Conservation (phyloP, 1,140 invertebrate genomes). For the Polyergus mexicanus region DNA sequence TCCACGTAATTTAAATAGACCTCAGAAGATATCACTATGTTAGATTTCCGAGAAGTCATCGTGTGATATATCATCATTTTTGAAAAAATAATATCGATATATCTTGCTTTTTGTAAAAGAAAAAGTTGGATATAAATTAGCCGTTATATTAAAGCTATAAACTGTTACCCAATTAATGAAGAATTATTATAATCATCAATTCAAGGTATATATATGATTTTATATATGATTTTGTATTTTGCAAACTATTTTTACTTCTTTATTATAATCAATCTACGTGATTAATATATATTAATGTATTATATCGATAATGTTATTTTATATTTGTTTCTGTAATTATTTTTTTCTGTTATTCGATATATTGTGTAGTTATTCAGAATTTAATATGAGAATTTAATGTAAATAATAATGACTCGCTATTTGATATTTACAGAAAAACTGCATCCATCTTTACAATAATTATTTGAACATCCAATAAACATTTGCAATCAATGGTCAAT, state of each 20-base stretch:
- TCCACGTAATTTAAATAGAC: background rate
- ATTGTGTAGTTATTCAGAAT: background rate
- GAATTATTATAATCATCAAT: background rate
- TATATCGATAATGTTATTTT: background rate
- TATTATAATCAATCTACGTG: background rate
- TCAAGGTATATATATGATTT: background rate
- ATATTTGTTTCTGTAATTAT: background rate
- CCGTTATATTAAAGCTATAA: background rate
- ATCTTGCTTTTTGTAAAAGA: background rate
- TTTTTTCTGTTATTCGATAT: too few relatives aligned
- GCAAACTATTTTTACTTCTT: background rate
- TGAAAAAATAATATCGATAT: background rate
- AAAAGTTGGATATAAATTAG: background rate
- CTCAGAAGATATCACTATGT: background rate
- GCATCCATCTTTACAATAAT: too few relatives aligned
- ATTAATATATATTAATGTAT: too few relatives aligned
- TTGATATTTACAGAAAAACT: background rate
- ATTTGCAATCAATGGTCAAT: background rate
- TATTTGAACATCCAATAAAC: background rate
- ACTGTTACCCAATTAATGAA: background rate
- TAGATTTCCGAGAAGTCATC: background rate
- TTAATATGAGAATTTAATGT: too few relatives aligned
- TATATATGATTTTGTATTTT: background rate
- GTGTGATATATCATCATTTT: background rate
- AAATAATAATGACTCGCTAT: background rate